Evolutionary conservation across 2,113 vertebrate species (phyloP).

Genomic region (Taxidea taxus): DNA sequence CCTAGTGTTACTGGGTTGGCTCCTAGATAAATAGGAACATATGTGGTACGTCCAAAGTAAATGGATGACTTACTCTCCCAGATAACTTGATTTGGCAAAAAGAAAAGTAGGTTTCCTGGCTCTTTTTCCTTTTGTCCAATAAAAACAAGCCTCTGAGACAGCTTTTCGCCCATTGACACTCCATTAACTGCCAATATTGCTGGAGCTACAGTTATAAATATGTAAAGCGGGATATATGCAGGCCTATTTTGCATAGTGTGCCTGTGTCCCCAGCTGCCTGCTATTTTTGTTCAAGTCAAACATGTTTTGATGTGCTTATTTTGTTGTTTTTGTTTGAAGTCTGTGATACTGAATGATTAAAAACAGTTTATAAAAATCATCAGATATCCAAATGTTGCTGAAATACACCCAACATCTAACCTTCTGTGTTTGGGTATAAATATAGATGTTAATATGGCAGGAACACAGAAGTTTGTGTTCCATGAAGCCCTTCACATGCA

Average conservation of each 20-base stretch:
- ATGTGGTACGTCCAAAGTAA: constrained; percentile 42
- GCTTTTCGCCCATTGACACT: constrained; percentile 17
- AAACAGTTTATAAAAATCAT: constrained; percentile 60
- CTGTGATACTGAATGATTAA: constrained; percentile 49
- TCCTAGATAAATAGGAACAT: constrained; percentile 44
- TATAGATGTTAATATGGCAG: constrained; percentile 28
- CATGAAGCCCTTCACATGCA: neutral
- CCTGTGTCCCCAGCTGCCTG: constrained; percentile 44
- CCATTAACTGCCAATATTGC: constrained; percentile 56
- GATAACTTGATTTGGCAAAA: constrained; percentile 64
- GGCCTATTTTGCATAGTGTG: neutral
- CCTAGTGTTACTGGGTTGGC: neutral
- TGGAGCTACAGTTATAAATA: constrained; percentile 54
- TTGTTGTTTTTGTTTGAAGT: constrained; percentile 66
- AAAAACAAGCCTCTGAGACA: constrained; percentile 47
- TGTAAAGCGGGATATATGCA: constrained; percentile 32
- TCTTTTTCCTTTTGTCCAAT: constrained; percentile 34
- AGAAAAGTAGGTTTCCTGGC: constrained; percentile 40
- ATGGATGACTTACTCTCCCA: constrained; percentile 43
- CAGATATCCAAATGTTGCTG: constrained; percentile 54
- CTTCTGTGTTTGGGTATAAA: constrained; percentile 63
- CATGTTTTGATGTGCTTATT: constrained; percentile 53
- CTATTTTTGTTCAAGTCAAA: constrained; percentile 60
- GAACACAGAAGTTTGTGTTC: constrained; percentile 26
- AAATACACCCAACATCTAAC: constrained; percentile 50